Evolutionary conservation across 2,113 vertebrate species (phyloP), one percentile per base, ranked within the genome.

Genomic region (Lepisosteus osseus): DNA sequence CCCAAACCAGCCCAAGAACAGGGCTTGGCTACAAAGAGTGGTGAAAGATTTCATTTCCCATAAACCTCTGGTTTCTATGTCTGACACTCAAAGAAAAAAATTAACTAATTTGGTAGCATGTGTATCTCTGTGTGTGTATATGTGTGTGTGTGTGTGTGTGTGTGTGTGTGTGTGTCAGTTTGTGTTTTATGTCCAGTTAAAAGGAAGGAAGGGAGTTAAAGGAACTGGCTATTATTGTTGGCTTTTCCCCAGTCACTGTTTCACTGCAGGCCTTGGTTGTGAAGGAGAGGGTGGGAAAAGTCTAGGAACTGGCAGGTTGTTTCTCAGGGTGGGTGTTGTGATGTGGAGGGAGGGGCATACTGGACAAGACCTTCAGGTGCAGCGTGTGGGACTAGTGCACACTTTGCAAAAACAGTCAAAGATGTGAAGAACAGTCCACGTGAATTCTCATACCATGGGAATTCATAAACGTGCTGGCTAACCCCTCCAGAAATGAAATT

Each of bases 181-280:
- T 70, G 43, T 70, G 29, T 68, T 68, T 68, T 9, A 65, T 44
- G 63, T 62, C 9, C 47, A 68, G 9, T 44, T 6, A 8, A 76
- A 79, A 77, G 84, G 82, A 85, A 86, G 84, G 83, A 83, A 83
- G 84, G 85, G 81, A 90, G 87, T 82, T 80, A 79, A 82, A 84
- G 80, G 74, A 82, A 79, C 65, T 40, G 71, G 72, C 77, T 82
- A 73, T 89, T 86, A 17, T 87, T 72, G 54, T 86, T 88, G 87
- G 84, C 82, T 55, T 15, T 40, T 56, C 44, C 77, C 80, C 86
- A 86, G 78, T 77, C 81, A 77, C 81, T 81, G 75, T 75, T 79
- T 80, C 71, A 42, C 80, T 66, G 40, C 2, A 65, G 80, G 76
- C 79, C 74, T 68, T 69, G 61, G 68, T 42, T 3, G 67, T 79